phyloP scores from a whole-genome alignment of 2,888 invertebrate genomes.

The Thysanoteuthis rhombus region DNA sequence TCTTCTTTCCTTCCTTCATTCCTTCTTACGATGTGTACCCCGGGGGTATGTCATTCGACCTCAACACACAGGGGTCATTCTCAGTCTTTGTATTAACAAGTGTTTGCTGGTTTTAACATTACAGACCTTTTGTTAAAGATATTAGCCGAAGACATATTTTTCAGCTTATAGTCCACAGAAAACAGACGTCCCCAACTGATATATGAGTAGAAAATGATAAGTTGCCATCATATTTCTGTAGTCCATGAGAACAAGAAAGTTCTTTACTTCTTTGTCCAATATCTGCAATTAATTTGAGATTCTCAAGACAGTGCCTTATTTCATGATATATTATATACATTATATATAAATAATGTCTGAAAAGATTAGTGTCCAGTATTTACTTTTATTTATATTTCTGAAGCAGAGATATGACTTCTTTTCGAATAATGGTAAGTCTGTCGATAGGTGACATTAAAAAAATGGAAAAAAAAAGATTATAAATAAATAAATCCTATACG shows the following conservation, averaged over 20 bases:
- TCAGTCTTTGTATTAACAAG: not conserved
- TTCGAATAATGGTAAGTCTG: not conserved
- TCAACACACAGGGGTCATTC: not conserved
- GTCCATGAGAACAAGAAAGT: not conserved
- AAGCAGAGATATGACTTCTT: not conserved
- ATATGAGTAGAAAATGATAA: not conserved
- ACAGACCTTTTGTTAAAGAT: not conserved
- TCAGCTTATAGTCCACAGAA: not conserved
- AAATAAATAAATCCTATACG: not conserved
- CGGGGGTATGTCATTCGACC: not conserved
- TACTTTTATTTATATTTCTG: not conserved
- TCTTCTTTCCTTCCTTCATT: not conserved
- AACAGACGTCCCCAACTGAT: not conserved
- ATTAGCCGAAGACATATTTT: not conserved
- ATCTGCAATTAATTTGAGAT: not conserved
- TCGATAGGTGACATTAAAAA: not conserved
- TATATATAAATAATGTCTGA: not conserved
- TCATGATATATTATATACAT: no score
- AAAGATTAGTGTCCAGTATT: not conserved
- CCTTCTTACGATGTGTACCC: not conserved
- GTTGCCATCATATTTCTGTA: not conserved
- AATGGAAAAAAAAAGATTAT: not conserved
- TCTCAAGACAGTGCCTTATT: not conserved
- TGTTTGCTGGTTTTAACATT: not conserved
- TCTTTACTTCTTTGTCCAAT: not conserved